A percentile compares a stretch with the other conserved stretches of the same genome.
Conservation (phyloP, 2,888 invertebrate species). For the Stenodema calcarata region DNA sequence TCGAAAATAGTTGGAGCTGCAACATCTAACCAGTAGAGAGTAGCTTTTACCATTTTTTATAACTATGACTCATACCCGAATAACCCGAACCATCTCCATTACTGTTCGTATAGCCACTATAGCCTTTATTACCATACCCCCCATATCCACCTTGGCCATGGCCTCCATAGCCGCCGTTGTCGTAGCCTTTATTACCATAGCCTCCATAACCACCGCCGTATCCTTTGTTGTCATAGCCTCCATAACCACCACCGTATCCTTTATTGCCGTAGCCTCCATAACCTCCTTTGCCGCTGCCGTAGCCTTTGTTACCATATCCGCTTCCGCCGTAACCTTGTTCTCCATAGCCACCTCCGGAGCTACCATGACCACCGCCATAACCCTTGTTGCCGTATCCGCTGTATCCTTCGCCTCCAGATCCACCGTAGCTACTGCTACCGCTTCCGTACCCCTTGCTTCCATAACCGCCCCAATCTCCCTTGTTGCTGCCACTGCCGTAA, state of each 20-base stretch:
- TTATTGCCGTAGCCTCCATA: background rate
- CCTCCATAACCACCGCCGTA: background rate
- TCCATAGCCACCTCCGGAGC: background rate
- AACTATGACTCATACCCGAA: too few relatives aligned
- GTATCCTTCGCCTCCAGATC: background rate
- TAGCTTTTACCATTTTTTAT: too few relatives aligned
- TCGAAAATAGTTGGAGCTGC: too few relatives aligned
- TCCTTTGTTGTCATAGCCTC: background rate
- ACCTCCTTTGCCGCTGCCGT: slow-evolving; percentile 1
- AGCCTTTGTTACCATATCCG: background rate
- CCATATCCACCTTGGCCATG: background rate
- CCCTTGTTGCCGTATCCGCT: background rate
- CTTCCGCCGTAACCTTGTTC: background rate
- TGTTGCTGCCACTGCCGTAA: background rate
- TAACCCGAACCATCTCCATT: too few relatives aligned
- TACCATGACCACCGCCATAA: background rate
- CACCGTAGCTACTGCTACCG: background rate
- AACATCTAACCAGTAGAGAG: too few relatives aligned
- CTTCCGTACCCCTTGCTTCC: background rate
- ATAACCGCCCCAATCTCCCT: background rate
- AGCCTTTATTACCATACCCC: background rate
- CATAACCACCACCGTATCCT: slow-evolving; percentile 1
- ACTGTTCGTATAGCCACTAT: too few relatives aligned
- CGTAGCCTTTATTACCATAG: background rate
- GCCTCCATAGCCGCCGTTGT: background rate